Conservation (phyloP, 2,113 vertebrate genomes). For the Tachysurus fulvidraco region DNA sequence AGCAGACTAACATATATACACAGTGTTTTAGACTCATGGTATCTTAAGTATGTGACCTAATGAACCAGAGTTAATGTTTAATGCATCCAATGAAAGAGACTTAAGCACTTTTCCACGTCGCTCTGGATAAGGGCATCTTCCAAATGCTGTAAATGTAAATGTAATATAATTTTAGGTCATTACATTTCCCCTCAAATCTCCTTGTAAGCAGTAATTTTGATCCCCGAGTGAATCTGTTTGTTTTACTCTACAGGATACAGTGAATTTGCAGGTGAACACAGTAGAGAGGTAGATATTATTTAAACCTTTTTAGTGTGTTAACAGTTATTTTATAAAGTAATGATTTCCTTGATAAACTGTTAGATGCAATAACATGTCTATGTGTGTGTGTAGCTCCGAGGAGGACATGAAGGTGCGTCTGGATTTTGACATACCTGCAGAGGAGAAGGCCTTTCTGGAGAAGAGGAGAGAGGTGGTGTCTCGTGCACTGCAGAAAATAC, state of each 20-base stretch:
- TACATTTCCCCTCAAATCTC: neutral
- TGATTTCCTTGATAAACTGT: neutral
- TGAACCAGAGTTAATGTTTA: no score
- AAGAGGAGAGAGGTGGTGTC: constrained; percentile 77
- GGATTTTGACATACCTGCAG: constrained; percentile 71
- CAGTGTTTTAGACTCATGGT: no score
- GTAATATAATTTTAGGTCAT: neutral
- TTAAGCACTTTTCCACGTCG: no score
- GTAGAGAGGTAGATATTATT: constrained; percentile 45
- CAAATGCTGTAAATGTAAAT: no score
- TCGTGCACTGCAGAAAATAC: constrained; percentile 71
- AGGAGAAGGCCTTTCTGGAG: constrained; percentile 75
- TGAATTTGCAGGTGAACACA: constrained; percentile 56
- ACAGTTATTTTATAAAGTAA: neutral
- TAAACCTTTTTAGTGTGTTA: neutral
- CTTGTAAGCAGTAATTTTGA: neutral
- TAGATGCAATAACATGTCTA: neutral
- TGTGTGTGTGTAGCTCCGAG: constrained; percentile 35
- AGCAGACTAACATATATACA: no score
- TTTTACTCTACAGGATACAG: constrained; percentile 46
- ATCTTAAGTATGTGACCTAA: no score
- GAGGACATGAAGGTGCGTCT: constrained; percentile 74
- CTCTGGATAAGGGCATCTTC: no score
- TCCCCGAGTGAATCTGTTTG: neutral
- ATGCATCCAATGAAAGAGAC: no score